These are phyloP conservation scores for Corythoichthys intestinalis DNA, from an alignment of 2,113 vertebrate species.

Conservation along the genomic window DNA sequence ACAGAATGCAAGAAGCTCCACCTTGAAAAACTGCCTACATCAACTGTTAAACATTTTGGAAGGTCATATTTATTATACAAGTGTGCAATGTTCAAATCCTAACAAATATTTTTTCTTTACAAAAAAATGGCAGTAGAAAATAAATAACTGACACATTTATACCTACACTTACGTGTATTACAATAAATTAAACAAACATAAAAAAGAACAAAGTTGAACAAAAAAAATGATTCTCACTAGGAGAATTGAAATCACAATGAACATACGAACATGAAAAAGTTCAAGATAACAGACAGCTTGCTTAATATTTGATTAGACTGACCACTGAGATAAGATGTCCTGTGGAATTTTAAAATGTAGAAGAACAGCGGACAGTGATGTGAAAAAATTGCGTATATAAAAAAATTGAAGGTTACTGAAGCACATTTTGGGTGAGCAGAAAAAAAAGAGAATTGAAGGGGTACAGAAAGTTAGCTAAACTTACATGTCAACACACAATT, in stretches of 20 bases:
- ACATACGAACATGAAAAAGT: constrained; percentile 5
- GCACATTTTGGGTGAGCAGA: background rate
- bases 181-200: constrained; percentile 44
- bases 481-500: background rate
- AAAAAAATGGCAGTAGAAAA: constrained; percentile 24
- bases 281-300: constrained; percentile 3
- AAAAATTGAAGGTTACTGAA: background rate
- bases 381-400: background rate
- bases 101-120: background rate
- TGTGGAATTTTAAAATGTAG: background rate
- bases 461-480: background rate
- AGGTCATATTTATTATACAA: background rate
- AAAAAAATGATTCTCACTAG: background rate
- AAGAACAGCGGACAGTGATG: background rate
- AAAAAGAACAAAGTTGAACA: constrained; percentile 15
- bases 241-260: constrained; percentile 8
- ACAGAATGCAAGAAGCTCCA: constrained; percentile 9
- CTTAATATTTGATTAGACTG: background rate
- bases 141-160: constrained; percentile 14
- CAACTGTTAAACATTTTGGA: background rate
- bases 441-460: background rate
- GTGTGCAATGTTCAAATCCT: background rate
- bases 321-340: background rate
- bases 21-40: background rate
- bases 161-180: constrained; percentile 32